Percentiles rank a stretch among this genome's conserved stretches.
phyloP scores from a whole-genome alignment of 2,113 vertebrate genomes.

The Alligator sinensis region DNA sequence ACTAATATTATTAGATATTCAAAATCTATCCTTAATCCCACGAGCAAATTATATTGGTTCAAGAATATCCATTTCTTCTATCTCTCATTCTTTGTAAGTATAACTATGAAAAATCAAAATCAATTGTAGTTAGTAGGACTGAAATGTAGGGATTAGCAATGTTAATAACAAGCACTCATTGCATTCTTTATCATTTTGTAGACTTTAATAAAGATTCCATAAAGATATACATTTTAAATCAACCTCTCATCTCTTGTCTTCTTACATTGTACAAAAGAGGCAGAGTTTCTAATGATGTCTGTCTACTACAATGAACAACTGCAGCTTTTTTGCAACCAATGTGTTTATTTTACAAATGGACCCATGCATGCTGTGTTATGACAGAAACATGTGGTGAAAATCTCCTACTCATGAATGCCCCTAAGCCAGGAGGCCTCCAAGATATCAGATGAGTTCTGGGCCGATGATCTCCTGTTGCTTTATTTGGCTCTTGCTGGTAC shows the following conservation, averaged over 20 bases:
- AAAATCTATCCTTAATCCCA: neutral
- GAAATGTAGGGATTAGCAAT: neutral
- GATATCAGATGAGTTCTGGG: constrained; percentile 55
- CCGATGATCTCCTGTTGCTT: constrained; percentile 70
- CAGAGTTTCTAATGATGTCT: neutral
- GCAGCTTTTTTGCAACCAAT: constrained; percentile 29
- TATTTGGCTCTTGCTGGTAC: constrained; percentile 70
- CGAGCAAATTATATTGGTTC: neutral
- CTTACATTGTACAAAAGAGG: neutral
- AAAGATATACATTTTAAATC: neutral
- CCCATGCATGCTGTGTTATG: constrained; percentile 19
- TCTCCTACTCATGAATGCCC: constrained; percentile 42
- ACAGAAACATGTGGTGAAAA: constrained; percentile 57
- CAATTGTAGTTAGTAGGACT: neutral
- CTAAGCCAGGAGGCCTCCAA: constrained; percentile 45
- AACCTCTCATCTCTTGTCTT: neutral
- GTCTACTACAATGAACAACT: neutral
- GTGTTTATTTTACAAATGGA: constrained; percentile 62
- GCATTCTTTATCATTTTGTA: neutral
- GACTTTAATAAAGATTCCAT: neutral
- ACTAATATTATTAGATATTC: neutral
- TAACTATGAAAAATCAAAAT: neutral
- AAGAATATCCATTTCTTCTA: neutral
- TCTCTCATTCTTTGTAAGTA: neutral
- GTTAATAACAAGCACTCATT: neutral